Conservation (phyloP, 2,797 vertebrate genomes). For the Dendrocincla tyrannina region DNA sequence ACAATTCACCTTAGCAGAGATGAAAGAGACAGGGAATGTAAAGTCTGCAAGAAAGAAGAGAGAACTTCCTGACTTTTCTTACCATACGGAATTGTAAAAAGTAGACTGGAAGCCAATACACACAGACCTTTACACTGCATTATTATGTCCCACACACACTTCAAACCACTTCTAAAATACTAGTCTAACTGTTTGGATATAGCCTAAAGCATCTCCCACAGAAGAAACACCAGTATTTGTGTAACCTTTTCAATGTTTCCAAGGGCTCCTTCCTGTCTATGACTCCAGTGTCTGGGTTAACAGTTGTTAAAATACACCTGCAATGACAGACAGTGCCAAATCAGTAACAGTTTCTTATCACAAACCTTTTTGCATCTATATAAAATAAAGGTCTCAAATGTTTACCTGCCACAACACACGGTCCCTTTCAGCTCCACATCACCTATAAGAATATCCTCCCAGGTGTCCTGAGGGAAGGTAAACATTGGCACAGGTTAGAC, state of each 20-base stretch:
- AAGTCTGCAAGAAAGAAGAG: not conserved
- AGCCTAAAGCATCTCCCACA: not conserved
- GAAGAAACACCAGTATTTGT: not conserved
- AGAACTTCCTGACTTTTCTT: not conserved
- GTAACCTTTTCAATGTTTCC: slow-evolving; percentile 88
- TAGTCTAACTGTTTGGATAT: not conserved
- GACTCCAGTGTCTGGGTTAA: slow-evolving; percentile 89
- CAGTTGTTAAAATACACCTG: slow-evolving; percentile 91
- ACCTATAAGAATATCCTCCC: slow-evolving; percentile 89
- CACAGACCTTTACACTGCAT: not conserved
- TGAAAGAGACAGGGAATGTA: not conserved
- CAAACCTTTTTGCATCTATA: not conserved
- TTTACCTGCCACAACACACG: slow-evolving; percentile 88
- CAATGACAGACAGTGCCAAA: not conserved
- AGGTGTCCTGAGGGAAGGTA: slow-evolving; percentile 82
- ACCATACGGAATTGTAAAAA: not conserved
- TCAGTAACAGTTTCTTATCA: not conserved
- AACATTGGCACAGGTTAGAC: not conserved
- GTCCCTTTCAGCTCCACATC: slow-evolving; percentile 82
- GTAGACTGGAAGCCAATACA: not conserved
- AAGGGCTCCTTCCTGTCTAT: slow-evolving; percentile 88
- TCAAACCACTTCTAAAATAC: not conserved
- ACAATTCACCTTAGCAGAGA: not conserved
- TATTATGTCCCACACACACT: not conserved
- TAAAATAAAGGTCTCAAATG: not conserved